Evolutionary conservation across 2,113 vertebrate species (phyloP).

Genomic region (Serilophus lunatus): DNA sequence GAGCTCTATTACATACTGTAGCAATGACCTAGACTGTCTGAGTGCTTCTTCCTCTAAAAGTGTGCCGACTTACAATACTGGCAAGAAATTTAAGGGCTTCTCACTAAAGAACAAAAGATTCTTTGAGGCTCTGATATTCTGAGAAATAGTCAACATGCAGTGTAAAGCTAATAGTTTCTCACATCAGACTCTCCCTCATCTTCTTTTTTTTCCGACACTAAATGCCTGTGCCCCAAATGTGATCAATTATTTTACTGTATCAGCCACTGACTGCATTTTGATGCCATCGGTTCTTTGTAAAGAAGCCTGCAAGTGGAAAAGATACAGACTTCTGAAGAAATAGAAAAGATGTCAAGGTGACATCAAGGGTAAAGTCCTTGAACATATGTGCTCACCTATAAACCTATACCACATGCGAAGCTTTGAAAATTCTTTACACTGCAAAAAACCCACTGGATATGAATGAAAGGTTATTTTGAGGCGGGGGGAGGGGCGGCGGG

Average conservation of each 20-base stretch:
- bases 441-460: fast-evolving
- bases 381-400: not conserved
- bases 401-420: not conserved
- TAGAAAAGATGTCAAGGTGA: not conserved
- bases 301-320: not conserved
- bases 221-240: not conserved
- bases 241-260: not conserved
- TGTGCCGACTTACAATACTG: not conserved
- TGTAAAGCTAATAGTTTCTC: not conserved
- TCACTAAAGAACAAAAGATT: not conserved
- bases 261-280: not conserved
- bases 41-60: not conserved
- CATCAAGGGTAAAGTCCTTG: not conserved
- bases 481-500: no score
- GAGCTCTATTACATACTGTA: not conserved
- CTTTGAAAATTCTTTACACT: not conserved
- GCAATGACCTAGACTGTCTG: not conserved
- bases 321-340: not conserved
- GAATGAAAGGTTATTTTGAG: not conserved
- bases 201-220: not conserved
- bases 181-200: not conserved
- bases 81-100: not conserved
- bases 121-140: not conserved
- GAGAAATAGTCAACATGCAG: not conserved
- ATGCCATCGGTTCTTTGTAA: not conserved